Base-by-base conservation (phyloP, 2,888 invertebrate species). In the Lasioglossum morio region DNA sequence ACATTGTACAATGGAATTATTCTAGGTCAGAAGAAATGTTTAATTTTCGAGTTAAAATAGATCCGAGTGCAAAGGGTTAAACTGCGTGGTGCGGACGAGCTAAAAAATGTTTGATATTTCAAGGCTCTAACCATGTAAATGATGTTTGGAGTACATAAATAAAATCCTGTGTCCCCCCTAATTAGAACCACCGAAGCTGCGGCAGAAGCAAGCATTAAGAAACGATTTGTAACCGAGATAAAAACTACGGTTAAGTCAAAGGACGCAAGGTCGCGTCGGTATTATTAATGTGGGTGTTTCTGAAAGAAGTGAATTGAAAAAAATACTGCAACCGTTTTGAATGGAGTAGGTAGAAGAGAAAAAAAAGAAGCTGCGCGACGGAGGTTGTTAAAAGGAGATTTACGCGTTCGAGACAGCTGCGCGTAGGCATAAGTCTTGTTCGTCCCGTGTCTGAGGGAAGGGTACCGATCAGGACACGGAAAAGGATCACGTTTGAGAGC, bases 401-500 rank as follows among this genome's bases (percentile, higher is more conserved):
- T 87, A 88, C 74, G 75, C 57, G 37, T 79, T 73, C 86, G 88
- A 86, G 87, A 90, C 92, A 92, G 92, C 92, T 92, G 91, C 82
- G 74, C 81, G 73, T 81, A 79, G 84, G 80, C 85, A 88, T 87
- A 86, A 87, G 88, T 91, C 79, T 78, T 81, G 76, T 57, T 79
- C 77, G 73, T 72, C 82, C 46, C 87, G 83, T 82, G 86, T 74
- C 85, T 72, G 48, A 85, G 83, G 90, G 90, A 92, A 92, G 92
- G 92, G 92, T 92, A 86, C 69, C 87, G 77, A 66, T 40, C 88
- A 90, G 92, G 91, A 92, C 90, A 85, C 89, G 89, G 82, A 76
- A 89, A 92, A 94, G 93, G 93, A 94, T 94, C 94, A 94, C 94
- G 94, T 94, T 93, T 91, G 83, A 40, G 88, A 84, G 83, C 78